phyloP scores from a whole-genome alignment of 2,113 vertebrate species.

The Gadus macrocephalus region DNA sequence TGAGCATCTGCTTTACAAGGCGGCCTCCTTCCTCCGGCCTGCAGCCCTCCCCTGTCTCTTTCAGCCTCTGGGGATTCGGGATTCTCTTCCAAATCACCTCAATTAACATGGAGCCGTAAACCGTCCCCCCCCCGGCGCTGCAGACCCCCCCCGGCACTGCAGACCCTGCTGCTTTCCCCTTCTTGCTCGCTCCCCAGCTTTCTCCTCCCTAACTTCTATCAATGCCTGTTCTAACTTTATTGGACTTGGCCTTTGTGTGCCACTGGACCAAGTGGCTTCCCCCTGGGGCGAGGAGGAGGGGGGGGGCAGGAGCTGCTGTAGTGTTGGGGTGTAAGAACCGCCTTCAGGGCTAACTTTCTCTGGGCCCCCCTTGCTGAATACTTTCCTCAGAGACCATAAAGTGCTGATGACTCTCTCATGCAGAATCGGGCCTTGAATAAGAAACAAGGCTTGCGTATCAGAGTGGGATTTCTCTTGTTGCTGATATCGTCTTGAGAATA shows the following conservation, averaged over 20 bases:
- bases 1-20: conserved; percentile 67
- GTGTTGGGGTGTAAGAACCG: conserved; percentile 31
- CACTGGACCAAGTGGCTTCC: conserved; percentile 46
- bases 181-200: conserved; percentile 55
- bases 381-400: too few species aligned
- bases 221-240: conserved; percentile 65
- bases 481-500: too few species aligned
- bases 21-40: conserved; percentile 44
- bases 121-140: conserved; percentile 40
- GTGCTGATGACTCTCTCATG: too few species aligned
- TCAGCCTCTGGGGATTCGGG: conserved; percentile 53
- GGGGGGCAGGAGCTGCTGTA: not conserved
- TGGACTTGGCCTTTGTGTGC: conserved; percentile 60
- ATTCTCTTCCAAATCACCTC: conserved; percentile 60
- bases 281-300: conserved; percentile 37
- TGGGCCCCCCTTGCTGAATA: too few species aligned
- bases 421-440: too few species aligned
- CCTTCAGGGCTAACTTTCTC: conserved; percentile 23
- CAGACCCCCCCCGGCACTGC: conserved; percentile 41
- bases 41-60: conserved; percentile 48
- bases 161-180: conserved; percentile 36
- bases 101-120: conserved; percentile 67
- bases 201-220: conserved; percentile 42
- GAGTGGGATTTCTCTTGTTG: too few species aligned
- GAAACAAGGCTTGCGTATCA: too few species aligned